Base-by-base conservation (phyloP, 2,888 invertebrate genomes). In the Xiphydria camelus region DNA sequence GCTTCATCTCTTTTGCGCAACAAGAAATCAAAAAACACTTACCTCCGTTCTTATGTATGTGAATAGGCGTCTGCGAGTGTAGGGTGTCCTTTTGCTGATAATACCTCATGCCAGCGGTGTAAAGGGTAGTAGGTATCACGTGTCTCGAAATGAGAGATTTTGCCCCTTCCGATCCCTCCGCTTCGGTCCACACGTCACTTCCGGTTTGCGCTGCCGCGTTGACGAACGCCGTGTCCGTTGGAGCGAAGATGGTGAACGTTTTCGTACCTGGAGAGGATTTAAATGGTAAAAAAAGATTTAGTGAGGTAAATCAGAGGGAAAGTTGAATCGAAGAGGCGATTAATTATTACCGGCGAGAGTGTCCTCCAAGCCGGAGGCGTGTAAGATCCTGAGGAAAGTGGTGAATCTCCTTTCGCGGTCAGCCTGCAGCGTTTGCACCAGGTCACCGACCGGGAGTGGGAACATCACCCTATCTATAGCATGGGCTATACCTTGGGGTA, bases 401-500 rank as follows among this genome's bases (percentile, higher is more conserved):
- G 87, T 86, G 76, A 91, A 92, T 55, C 91, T 78, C 53, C 87
- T 79, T 68, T 91, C 91, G 32, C 91, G 79, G 75, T 92, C 92
- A 0, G 91, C 88, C 66, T 91, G 90, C 39, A 92, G 77, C 0
- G 92, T 92, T 74, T 91, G 91, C 25, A 91, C 82, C 39, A 92
- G 77, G 75, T 92, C 91, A 1, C 92, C 92, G 1, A 92, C 91
- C 0, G 92, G 92, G 49, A 92, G 78, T 1, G 92, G 92, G 79
- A 92, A 92, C 91, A 92, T 90, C 3, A 91, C 91, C 17, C 90
- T 79, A 74, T 92, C 92, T 1, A 92, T 82, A 0, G 89, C 86
- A 66, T 92, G 91, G 0, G 91, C 91, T 57, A 91, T 83, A 29
- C 91, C 91, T 78, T 92, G 91, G 1, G 91, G 91, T 55, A 91